Conservation (phyloP, 2,888 invertebrate species). For the Macrophya annulata region DNA sequence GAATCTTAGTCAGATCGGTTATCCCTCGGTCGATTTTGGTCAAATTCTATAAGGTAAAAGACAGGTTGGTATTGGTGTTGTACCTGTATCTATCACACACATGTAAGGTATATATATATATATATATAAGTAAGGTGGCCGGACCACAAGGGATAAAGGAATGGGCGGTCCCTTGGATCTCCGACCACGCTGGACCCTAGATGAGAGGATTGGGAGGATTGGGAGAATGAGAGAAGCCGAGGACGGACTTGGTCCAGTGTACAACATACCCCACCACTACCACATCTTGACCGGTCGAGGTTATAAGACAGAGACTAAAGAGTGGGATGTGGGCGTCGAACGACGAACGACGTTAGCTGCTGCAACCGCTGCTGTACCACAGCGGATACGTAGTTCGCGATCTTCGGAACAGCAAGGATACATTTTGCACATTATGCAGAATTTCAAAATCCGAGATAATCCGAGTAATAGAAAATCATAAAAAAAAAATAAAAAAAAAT, state of each 20-base stretch:
- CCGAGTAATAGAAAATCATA: neutral
- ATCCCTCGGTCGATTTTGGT: conserved; percentile 7
- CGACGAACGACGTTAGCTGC: conserved; percentile 53
- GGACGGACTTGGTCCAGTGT: conserved; percentile 20
- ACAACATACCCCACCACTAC: conserved; percentile 42
- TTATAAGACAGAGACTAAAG: conserved; percentile 54
- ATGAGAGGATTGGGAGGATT: conserved; percentile 63
- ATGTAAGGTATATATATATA: neutral
- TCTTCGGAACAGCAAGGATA: neutral
- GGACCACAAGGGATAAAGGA: conserved; percentile 70
- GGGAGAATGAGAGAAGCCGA: conserved; percentile 57
- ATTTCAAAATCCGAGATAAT: neutral
- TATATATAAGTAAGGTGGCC: neutral
- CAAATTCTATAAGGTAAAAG: neutral
- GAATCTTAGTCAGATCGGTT: neutral
- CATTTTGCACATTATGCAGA: neutral
- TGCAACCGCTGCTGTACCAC: conserved; percentile 39
- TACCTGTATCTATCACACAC: neutral
- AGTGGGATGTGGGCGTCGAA: conserved; percentile 58
- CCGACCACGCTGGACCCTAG: conserved; percentile 73
- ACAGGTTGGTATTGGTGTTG: neutral
- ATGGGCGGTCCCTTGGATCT: conserved; percentile 78
- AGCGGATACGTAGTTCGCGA: neutral
- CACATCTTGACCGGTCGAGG: conserved; percentile 58
- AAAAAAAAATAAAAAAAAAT: neutral